Evolutionary conservation across 2,797 vertebrate species (phyloP).

Genomic region (Melanotaenia parkinsoni): DNA sequence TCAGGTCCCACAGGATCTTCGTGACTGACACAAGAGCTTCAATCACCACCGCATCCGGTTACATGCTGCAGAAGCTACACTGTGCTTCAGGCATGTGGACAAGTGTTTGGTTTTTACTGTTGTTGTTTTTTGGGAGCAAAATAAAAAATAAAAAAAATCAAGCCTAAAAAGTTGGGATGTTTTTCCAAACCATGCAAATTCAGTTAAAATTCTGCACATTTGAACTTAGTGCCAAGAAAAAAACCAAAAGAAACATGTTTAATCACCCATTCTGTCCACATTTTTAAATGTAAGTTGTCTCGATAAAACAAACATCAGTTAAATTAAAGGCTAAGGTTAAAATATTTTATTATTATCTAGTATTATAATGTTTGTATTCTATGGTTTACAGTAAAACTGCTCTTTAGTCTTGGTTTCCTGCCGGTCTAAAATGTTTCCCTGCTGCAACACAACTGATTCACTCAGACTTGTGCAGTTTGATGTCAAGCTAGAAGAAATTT

Average conservation of each 20-base stretch:
- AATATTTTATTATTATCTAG: too few relatives aligned
- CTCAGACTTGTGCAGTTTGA: too few relatives aligned
- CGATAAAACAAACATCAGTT: too few relatives aligned
- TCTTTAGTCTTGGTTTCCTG: not conserved
- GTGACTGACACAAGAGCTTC: conserved; percentile 58
- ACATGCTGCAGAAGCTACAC: conserved; percentile 26
- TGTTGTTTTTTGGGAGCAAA: not conserved
- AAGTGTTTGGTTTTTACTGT: not conserved
- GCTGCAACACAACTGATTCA: not conserved
- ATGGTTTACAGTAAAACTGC: not conserved
- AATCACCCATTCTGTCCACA: too few relatives aligned
- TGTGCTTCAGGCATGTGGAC: not conserved
- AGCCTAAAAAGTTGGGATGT: too few relatives aligned
- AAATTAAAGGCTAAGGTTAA: too few relatives aligned
- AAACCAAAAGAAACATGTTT: not conserved
- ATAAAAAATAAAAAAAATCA: too few relatives aligned
- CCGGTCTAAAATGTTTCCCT: not conserved
- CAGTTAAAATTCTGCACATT: too few relatives aligned
- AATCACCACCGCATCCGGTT: conserved; percentile 49
- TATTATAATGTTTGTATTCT: too few relatives aligned
- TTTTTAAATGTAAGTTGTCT: too few relatives aligned
- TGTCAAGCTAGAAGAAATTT: not conserved
- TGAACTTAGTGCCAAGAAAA: too few relatives aligned
- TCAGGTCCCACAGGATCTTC: conserved; percentile 62
- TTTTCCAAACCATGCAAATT: too few relatives aligned